phyloP scores from a whole-genome alignment of 2,113 vertebrate species.

The Oxygymnocypris stewartii region DNA sequence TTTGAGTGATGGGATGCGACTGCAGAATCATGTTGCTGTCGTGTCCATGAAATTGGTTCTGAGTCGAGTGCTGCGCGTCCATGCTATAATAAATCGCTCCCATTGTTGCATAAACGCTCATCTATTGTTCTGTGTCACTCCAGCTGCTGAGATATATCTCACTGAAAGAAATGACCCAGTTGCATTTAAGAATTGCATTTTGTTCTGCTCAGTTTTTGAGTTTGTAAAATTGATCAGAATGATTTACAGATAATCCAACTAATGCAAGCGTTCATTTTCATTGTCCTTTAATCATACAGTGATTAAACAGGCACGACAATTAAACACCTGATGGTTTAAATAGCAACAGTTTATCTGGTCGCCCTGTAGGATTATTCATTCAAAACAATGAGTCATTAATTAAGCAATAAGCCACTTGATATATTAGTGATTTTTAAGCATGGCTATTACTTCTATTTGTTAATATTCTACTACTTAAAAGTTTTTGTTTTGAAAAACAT shows the following conservation, averaged over 20 bases:
- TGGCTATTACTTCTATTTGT: not conserved
- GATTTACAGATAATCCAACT: not conserved
- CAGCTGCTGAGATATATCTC: not conserved
- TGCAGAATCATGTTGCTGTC: not conserved
- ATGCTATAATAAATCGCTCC: not conserved
- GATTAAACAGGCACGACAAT: not conserved
- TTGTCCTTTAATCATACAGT: not conserved
- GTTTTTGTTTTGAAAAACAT: not conserved
- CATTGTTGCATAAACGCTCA: not conserved
- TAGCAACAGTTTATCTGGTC: not conserved
- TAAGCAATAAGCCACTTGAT: not conserved
- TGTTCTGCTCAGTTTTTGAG: not conserved
- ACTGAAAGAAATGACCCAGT: not conserved
- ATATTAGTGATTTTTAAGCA: not conserved
- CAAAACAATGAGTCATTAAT: not conserved
- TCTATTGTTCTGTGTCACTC: not conserved
- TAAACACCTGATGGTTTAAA: not conserved
- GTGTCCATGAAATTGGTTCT: slow-evolving; percentile 28
- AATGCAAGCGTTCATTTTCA: not conserved
- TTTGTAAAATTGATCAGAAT: not conserved
- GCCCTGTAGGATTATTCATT: not conserved
- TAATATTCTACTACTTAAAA: not conserved
- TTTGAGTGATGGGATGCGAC: slow-evolving; percentile 18
- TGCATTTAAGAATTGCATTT: not conserved
- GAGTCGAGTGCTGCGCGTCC: not conserved